Conservation (phyloP, 2,113 vertebrate genomes). For the Entelurus aequoreus region DNA sequence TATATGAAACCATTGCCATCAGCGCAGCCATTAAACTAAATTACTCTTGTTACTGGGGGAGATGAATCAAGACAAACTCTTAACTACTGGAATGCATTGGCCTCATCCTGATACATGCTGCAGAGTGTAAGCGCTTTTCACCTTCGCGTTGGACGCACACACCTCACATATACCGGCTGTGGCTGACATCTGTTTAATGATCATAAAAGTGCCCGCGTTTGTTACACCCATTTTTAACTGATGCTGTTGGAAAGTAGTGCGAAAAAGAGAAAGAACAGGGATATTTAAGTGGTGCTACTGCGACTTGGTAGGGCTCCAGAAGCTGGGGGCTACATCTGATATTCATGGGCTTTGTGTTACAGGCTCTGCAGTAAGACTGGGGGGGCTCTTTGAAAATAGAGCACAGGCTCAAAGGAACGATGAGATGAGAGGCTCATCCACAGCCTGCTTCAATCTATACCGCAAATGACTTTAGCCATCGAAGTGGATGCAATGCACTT, state of each 20-base stretch:
- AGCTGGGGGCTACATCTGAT: slow-evolving; percentile 37
- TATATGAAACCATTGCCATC: not conserved
- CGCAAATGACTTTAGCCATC: slow-evolving; percentile 1
- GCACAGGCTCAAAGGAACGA: slow-evolving; percentile 14
- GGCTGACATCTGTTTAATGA: slow-evolving; percentile 15
- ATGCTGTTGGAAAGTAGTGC: not conserved
- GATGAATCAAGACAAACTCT: slow-evolving; percentile 24
- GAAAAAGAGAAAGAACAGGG: not conserved
- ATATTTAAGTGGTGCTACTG: slow-evolving; percentile 16
- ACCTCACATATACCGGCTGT: not conserved
- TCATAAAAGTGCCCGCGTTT: slow-evolving; percentile 2
- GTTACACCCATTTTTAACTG: not conserved
- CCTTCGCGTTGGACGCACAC: not conserved
- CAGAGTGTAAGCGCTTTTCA: slow-evolving; percentile 9
- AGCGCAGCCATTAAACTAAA: slow-evolving; percentile 19
- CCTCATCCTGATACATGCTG: slow-evolving; percentile 11
- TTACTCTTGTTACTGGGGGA: slow-evolving; percentile 7
- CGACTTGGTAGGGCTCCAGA: slow-evolving; percentile 18
- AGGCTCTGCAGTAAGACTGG: slow-evolving; percentile 7
- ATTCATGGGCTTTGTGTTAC: slow-evolving; percentile 35
- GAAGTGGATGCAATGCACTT: slow-evolving; percentile 1
- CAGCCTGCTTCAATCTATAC: slow-evolving; percentile 11
- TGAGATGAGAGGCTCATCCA: slow-evolving; percentile 17
- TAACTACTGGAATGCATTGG: slow-evolving; percentile 27
- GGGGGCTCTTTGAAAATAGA: slow-evolving; percentile 27